Evolutionary conservation across 2,888 invertebrate genomes (phyloP).

Genomic region (Drosophila planitibia): DNA sequence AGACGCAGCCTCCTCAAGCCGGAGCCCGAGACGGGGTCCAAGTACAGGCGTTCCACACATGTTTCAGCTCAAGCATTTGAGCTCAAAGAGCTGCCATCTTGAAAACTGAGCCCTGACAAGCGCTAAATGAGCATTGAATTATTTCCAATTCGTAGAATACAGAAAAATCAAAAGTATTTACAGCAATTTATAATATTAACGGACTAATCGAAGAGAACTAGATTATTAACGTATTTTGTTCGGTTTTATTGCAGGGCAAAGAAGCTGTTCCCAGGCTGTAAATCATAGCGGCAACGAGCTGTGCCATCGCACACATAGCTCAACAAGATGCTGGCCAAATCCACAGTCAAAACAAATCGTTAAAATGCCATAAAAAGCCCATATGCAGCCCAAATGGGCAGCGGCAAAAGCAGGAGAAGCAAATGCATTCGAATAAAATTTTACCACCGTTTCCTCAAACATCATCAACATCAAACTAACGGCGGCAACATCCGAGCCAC

Average conservation of each 20-base stretch:
- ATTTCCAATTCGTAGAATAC: conserved; percentile 15
- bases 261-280: conserved; percentile 34
- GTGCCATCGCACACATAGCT: conserved; percentile 43
- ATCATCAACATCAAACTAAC: conserved; percentile 68
- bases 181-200: conserved; percentile 1
- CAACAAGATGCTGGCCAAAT: conserved; percentile 60
- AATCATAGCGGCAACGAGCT: conserved; percentile 57
- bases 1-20: conserved; percentile 44
- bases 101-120: conserved; percentile 56
- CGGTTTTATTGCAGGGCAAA: conserved; percentile 39
- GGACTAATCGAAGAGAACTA: conserved; percentile 4
- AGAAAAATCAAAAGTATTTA: conserved; percentile 1
- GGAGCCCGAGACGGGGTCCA: conserved; percentile 30
- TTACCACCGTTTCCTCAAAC: conserved; percentile 77
- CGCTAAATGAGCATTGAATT: conserved; percentile 13
- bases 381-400: conserved; percentile 57
- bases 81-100: conserved; percentile 61
- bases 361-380: conserved; percentile 82
- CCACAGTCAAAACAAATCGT: conserved; percentile 83
- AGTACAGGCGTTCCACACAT: conserved; percentile 67
- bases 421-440: conserved; percentile 77
- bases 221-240: conserved; percentile 35
- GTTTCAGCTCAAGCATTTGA: conserved; percentile 67
- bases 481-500: conserved; percentile 75
- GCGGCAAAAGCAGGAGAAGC: conserved; percentile 25